These are phyloP conservation scores for Merops nubicus DNA, from an alignment of 2,113 vertebrate genomes.

Conservation along the genomic window DNA sequence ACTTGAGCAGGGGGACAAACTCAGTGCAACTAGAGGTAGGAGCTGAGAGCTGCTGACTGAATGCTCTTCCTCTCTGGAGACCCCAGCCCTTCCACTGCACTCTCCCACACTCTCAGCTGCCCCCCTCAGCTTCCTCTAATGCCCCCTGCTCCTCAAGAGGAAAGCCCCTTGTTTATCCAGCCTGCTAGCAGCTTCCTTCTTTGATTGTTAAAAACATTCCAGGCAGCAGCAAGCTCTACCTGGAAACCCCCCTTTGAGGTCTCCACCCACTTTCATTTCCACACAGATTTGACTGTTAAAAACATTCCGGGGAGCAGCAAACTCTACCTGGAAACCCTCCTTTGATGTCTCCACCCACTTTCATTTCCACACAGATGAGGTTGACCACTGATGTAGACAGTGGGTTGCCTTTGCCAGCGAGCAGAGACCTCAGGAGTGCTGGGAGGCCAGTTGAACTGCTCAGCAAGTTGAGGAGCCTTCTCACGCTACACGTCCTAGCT, in stretches of 20 bases:
- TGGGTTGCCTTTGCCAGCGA: neutral
- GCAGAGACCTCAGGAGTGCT: neutral
- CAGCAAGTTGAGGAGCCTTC: neutral
- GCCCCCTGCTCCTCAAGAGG: neutral
- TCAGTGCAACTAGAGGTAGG: neutral
- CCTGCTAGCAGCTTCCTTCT: neutral
- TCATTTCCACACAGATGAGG: neutral
- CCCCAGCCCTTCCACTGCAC: neutral
- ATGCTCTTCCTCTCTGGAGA: neutral
- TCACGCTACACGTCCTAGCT: rapidly evolving
- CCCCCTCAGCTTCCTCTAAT: neutral
- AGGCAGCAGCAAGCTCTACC: neutral
- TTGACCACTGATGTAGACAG: neutral
- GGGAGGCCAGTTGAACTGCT: neutral
- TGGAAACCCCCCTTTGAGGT: neutral
- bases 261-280: neutral
- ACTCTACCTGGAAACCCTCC: neutral
- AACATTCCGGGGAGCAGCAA: neutral
- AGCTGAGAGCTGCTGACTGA: neutral
- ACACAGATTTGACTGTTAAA: neutral
- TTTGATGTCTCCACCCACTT: neutral
- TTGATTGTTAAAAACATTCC: neutral
- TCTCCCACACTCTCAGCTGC: neutral
- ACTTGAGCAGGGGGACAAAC: neutral
- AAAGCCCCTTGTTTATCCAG: neutral